phyloP scores from a whole-genome alignment of 30 jellyfish, hydroid and myxozoan species.

The Hydractinia echinata region DNA sequence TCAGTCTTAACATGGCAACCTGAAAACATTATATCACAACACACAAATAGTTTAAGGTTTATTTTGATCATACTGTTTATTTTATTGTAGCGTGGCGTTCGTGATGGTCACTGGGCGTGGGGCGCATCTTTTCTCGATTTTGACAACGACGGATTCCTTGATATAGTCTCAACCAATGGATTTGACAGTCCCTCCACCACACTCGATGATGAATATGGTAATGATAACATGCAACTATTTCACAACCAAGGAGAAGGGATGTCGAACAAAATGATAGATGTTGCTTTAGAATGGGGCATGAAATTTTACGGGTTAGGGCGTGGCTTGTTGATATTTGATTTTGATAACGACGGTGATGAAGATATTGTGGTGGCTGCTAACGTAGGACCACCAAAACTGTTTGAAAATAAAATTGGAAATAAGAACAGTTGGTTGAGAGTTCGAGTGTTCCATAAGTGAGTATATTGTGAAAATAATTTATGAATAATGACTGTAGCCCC shows the following conservation, averaged over 20 bases:
- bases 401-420: conserved; percentile 71
- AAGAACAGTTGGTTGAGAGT: conserved; percentile 56
- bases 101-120: conserved; percentile 95
- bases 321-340: conserved; percentile 72
- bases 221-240: conserved; percentile 62
- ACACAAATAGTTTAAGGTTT: too few relatives aligned
- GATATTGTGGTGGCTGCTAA: conserved; percentile 82
- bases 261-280: conserved; percentile 48
- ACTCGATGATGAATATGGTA: conserved; percentile 61
- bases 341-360: conserved; percentile 91
- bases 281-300: conserved; percentile 58
- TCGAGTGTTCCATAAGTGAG: conserved; percentile 55
- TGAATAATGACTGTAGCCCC: background rate
- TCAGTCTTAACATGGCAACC: too few relatives aligned
- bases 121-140: conserved; percentile 89
- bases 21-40: too few relatives aligned
- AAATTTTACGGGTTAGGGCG: conserved; percentile 74
- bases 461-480: background rate
- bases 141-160: conserved; percentile 88
- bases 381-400: conserved; percentile 72
- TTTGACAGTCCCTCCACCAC: conserved; percentile 63
- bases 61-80: background rate
- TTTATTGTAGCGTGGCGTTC: conserved; percentile 56
- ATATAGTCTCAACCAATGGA: conserved; percentile 82
- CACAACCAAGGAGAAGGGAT: conserved; percentile 49